These are phyloP conservation scores for Drosophila burlai DNA, from an alignment of 1,140 invertebrate species.

Conservation along the genomic window DNA sequence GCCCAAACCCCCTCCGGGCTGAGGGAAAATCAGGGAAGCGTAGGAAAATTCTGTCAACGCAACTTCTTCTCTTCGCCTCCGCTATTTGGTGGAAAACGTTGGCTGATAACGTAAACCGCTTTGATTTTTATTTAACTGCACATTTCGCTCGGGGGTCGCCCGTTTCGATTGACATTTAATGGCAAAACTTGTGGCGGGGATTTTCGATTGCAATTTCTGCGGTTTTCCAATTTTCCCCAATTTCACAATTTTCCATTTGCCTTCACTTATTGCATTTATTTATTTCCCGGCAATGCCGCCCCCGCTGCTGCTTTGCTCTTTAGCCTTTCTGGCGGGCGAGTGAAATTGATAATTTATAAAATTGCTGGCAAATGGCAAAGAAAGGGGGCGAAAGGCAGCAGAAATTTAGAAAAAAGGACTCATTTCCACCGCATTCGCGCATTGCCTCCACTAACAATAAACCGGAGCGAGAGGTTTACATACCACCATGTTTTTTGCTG, in stretches of 20 bases:
- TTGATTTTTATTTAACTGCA: conserved; percentile 83
- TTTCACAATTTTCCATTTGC: conserved; percentile 67
- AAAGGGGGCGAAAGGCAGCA: neutral
- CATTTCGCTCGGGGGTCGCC: conserved; percentile 49
- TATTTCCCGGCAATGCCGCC: conserved; percentile 37
- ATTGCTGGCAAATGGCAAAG: conserved; percentile 68
- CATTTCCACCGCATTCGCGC: too few relatives aligned
- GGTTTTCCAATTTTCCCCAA: conserved; percentile 71
- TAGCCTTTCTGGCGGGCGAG: conserved; percentile 52
- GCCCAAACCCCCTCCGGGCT: neutral
- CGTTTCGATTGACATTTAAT: conserved; percentile 68
- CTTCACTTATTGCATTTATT: conserved; percentile 57
- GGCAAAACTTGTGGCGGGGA: conserved; percentile 69
- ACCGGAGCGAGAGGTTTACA: too few relatives aligned
- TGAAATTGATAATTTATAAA: conserved; percentile 82
- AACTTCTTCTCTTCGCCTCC: conserved; percentile 44
- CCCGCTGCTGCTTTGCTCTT: conserved; percentile 42
- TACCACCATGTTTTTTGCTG: too few relatives aligned
- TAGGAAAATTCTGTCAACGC: conserved; percentile 60
- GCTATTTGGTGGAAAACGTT: conserved; percentile 24
- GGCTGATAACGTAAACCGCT: conserved; percentile 79
- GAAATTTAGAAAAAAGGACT: neutral
- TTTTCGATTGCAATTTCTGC: conserved; percentile 72
- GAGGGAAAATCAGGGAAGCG: conserved; percentile 1
- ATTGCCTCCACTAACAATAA: too few relatives aligned